phyloP scores from a whole-genome alignment of 2,888 invertebrate species.

The Sepiola atlantica region DNA sequence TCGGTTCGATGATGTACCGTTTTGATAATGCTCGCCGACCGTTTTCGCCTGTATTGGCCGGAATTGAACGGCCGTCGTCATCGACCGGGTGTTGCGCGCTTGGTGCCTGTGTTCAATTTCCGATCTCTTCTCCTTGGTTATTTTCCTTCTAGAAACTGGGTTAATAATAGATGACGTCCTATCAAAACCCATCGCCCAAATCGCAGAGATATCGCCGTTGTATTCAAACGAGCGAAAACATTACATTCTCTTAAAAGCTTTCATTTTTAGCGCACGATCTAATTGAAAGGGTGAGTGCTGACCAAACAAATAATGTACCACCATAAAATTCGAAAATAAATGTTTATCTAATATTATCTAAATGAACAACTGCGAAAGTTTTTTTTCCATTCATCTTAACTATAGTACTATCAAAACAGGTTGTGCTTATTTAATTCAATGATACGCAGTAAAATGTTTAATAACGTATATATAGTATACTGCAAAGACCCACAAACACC shows the following conservation, averaged over 20 bases:
- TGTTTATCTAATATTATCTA: too few relatives aligned
- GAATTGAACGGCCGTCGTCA: neutral
- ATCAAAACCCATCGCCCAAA: neutral
- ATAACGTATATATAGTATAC: too few relatives aligned
- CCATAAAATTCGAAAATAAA: neutral
- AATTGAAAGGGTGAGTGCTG: neutral
- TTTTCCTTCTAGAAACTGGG: neutral
- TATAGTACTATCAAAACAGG: too few relatives aligned
- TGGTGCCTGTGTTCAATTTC: neutral
- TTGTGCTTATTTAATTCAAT: too few relatives aligned
- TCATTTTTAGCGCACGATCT: neutral
- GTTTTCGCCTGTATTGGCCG: neutral
- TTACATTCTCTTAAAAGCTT: constrained; percentile 11
- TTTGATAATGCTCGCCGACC: neutral
- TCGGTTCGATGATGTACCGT: constrained; percentile 32
- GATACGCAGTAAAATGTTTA: too few relatives aligned
- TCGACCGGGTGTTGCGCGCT: neutral
- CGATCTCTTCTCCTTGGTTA: neutral
- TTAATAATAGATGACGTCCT: neutral
- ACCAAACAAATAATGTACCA: neutral
- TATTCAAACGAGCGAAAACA: neutral
- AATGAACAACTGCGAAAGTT: too few relatives aligned
- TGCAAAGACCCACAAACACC: too few relatives aligned
- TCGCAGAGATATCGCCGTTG: neutral
- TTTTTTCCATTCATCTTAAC: too few relatives aligned